Evolutionary conservation across 2,888 invertebrate genomes (phyloP), one percentile per base, ranked within the genome.

Genomic region (Diaphora mendica): DNA sequence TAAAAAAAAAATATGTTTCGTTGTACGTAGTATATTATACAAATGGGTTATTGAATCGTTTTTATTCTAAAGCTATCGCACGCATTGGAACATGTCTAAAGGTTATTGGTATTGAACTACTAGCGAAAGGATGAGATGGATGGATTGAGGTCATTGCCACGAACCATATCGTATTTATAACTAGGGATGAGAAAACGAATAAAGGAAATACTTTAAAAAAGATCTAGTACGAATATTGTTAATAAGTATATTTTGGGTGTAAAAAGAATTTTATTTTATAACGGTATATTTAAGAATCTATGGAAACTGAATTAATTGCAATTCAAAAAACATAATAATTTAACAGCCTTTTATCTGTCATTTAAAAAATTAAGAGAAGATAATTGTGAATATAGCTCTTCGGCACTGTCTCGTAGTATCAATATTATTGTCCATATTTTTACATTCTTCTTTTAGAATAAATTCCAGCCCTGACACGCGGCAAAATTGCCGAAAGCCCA

Each of bases 111-210:
- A 74, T 62, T 35, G 73, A 70, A 70, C 91, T 85, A 79, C 81
- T 80, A 81, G 90, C 85, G 79, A 90, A 89, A 91, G 84, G 89
- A 89, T 87, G 88, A 87, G 87, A 83, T 85, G 77, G 83, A 82
- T 79, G 71, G 79, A 88, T 89, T 84, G 89, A 88, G 90, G 91
- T 88, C 87, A 89, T 88, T 88, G 87, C 86, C 84, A 84, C 79
- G 82, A 86, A 87, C 83, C 78, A 84, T 88, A 85, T 85, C 79
- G 77, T 79, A 77, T 71, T 51, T 51, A 20, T 71, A 39, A 23
- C 64, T 84, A 83, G 81, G 30, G 84, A 78, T 82, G 83, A 65
- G 64, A 73, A 35, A 11, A 35, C 15, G 26, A 26, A 39, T 59
- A 69, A 39, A 59, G n/a, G 2, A n/a, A 59, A 68, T 55, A 35